Base-by-base conservation (phyloP, 2,797 vertebrate species). In the Propithecus deckenii region DNA sequence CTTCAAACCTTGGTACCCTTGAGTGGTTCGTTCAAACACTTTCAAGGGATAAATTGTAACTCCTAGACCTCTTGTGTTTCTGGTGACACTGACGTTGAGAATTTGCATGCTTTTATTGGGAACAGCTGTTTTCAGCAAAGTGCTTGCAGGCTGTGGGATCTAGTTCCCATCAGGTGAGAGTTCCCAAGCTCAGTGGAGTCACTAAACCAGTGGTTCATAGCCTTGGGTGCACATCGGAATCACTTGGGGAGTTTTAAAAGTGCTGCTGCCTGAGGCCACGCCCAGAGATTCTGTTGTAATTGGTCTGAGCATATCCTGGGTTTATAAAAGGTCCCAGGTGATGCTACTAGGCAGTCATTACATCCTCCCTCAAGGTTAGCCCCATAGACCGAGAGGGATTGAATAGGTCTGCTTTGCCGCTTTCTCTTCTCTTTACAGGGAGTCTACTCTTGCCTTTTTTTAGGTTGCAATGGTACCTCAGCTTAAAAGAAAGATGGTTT, bases 41-140 rank as follows among this genome's bases (percentile, higher is more conserved):
- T 93, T 52, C 84, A 94, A 89, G 46, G 48, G 41, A 74, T 67
- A 84, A 48, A 69, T 57, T 57, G 38, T 74, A 69, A 61, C 23
- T 92, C 84, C 79, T 81, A 43, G 61, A 88, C 46, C 50, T 75
- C 88, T 85, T 94, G 89, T 95, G 86, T 88, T 95, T 92, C 80
- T 65, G 74, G 8, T 75, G 69, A 90, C 74, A 12, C 48, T 67
- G 35, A 78, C 61, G 18, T 86, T 46, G 74, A 94, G 69, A 55
- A 32, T 92, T 63, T 41, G 7, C 41, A 48, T 81, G 41, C 52
- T 92, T 76, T 90, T 81, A 88, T 86, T 94, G 48, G 57, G 41
- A 96, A 81, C 72, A 95, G 80, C 92, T 87, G 91, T 50, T 90
- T 81, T 41, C 23, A 72, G 74, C 41, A 72, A 92, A 84, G 79